Percentiles rank a stretch among this genome's conserved stretches.
Conservation (phyloP, 37 sponge, comb jelly and placozoan species). For the Spongilla lacustris region DNA sequence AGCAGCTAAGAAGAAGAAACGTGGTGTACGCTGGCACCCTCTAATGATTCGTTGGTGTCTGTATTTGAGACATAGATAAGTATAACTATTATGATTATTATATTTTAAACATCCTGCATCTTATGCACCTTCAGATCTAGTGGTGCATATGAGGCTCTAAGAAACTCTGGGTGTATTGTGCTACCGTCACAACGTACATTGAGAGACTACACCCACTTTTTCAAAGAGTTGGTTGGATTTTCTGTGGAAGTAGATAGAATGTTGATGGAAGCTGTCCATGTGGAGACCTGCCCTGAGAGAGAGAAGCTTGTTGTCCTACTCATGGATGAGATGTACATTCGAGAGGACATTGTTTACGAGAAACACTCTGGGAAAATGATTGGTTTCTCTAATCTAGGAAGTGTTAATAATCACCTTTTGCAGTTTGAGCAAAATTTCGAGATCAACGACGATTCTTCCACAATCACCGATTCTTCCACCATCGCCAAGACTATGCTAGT, state of each 20-base stretch:
- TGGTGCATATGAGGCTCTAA: conserved; percentile 29
- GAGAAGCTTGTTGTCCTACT: conserved; percentile 47
- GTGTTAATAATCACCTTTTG: conserved; percentile 2
- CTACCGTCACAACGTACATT: conserved; percentile 41
- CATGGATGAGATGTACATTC: conserved; percentile 57
- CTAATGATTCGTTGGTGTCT: conserved; percentile 54
- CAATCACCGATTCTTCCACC: neutral
- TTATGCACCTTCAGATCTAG: conserved; percentile 9
- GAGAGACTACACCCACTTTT: conserved; percentile 49
- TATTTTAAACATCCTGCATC: too few species aligned
- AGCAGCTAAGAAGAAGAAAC: neutral
- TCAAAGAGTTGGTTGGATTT: conserved; percentile 38
- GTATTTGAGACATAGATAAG: conserved; percentile 17
- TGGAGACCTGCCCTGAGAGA: conserved; percentile 25
- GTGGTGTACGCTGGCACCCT: conserved; percentile 48
- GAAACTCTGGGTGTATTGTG: neutral
- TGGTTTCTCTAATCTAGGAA: conserved; percentile 54
- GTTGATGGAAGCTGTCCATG: conserved; percentile 31
- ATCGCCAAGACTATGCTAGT: conserved; percentile 20
- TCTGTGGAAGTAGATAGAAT: conserved; percentile 29
- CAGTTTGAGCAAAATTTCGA: neutral
- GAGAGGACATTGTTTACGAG: conserved; percentile 56
- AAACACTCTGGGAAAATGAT: conserved; percentile 56
- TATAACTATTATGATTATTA: too few species aligned
- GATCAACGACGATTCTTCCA: too few species aligned